Percentiles rank a stretch among this genome's conserved stretches.
phyloP scores from a whole-genome alignment of 2,113 vertebrate genomes.

The Naja naja region DNA sequence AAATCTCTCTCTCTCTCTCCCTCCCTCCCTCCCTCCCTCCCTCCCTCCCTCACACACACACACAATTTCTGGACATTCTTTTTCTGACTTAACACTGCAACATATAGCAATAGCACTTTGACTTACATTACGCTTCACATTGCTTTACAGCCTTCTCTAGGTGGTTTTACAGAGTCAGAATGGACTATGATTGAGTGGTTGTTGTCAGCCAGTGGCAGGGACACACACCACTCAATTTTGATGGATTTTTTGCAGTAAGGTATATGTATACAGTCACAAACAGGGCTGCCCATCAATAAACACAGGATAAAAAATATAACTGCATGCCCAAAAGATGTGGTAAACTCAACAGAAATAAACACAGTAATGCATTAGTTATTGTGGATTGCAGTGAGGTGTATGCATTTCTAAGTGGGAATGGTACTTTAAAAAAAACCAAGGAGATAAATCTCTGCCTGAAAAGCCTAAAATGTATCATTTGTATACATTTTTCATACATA shows the following conservation, averaged over 20 bases:
- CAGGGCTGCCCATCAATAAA: background rate
- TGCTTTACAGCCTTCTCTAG: too few species aligned
- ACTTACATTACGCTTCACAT: too few species aligned
- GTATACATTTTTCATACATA: background rate
- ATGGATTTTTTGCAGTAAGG: background rate
- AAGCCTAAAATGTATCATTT: background rate
- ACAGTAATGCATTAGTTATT: background rate
- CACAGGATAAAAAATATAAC: background rate
- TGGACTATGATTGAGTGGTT: background rate
- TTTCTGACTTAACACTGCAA: background rate
- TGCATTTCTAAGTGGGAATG: background rate
- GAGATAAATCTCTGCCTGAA: background rate
- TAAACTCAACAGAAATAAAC: background rate
- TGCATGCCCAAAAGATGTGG: background rate
- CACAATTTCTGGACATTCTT: background rate
- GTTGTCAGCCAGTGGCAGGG: background rate
- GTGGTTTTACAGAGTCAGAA: too few species aligned
- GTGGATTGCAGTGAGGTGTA: background rate
- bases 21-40: rapidly evolving
- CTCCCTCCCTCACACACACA: too few species aligned
- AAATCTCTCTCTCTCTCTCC: too few species aligned
- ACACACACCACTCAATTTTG: background rate
- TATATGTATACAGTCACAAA: background rate
- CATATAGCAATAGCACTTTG: background rate
- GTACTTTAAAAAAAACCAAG: background rate